Percentiles rank a stretch among this genome's conserved stretches.
Conservation (phyloP, 2,113 vertebrate species). For the Oncorhynchus mykiss region DNA sequence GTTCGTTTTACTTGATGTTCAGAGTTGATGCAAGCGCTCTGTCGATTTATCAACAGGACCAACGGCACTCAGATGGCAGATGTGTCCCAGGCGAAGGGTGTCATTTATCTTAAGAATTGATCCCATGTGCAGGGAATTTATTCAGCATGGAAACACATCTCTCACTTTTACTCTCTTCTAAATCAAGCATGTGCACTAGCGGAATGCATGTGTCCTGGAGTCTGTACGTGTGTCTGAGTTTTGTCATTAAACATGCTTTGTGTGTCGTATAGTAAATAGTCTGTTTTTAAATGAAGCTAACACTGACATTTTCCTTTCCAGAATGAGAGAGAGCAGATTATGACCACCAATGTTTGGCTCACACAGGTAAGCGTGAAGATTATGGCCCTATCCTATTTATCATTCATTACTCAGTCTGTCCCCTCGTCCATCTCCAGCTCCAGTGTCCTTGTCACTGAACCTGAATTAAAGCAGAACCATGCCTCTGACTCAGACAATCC, state of each 20-base stretch:
- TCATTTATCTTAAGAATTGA: neutral
- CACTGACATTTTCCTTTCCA: conserved; percentile 59
- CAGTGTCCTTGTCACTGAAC: conserved; percentile 47
- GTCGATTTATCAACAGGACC: neutral
- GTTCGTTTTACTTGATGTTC: neutral
- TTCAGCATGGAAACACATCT: neutral
- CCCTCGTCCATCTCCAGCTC: neutral
- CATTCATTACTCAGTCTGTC: neutral
- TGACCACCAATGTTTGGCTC: conserved; percentile 98
- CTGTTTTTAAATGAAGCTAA: conserved; percentile 1
- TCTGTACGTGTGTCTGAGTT: neutral
- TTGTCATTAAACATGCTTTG: neutral
- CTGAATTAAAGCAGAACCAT: conserved; percentile 51
- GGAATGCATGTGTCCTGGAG: neutral
- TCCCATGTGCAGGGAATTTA: neutral
- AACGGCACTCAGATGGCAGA: neutral
- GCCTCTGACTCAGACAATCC: conserved; percentile 20
- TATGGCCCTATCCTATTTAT: neutral
- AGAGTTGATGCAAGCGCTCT: too few species aligned
- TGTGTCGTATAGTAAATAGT: too few species aligned
- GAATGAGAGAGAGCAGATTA: conserved; percentile 98
- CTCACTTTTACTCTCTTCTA: neutral
- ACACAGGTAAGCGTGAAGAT: conserved; percentile 83
- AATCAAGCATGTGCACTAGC: neutral
- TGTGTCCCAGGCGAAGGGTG: neutral